Percentiles rank a stretch among this genome's conserved stretches.
These are phyloP conservation scores for Rhynchotus rufescens DNA, from an alignment of 2,797 vertebrate genomes.

Conservation along the genomic window DNA sequence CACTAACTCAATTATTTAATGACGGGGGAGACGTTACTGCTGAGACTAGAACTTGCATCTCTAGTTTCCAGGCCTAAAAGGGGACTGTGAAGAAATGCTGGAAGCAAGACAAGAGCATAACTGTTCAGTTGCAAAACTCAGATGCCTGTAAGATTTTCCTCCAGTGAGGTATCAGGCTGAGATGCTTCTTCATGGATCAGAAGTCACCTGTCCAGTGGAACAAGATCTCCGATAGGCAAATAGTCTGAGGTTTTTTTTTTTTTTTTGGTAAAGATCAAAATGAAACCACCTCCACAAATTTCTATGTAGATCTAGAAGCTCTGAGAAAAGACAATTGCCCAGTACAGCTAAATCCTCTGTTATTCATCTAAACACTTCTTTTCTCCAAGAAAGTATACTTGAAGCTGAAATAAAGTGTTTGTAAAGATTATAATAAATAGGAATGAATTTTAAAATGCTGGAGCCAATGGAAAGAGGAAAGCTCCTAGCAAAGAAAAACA, in stretches of 20 bases:
- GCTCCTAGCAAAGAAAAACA: conserved; percentile 1
- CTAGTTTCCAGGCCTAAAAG: conserved; percentile 20
- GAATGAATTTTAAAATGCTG: neutral
- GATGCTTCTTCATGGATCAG: neutral
- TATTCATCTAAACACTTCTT: neutral
- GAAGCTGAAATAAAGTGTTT: conserved; percentile 12
- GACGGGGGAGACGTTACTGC: conserved; percentile 50
- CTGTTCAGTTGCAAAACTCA: conserved; percentile 22
- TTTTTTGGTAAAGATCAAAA: neutral
- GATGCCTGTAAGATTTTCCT: neutral
- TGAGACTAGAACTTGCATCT: conserved; percentile 52
- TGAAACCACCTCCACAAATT: neutral
- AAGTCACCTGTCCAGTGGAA: conserved; percentile 12
- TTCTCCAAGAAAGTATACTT: neutral
- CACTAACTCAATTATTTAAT: conserved; percentile 68
- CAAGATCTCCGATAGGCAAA: neutral
- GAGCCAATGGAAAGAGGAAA: neutral
- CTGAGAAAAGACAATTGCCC: neutral
- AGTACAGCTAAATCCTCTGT: neutral
- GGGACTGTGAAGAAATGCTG: conserved; percentile 29
- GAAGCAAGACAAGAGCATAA: neutral
- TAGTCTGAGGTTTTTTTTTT: neutral
- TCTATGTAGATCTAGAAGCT: neutral
- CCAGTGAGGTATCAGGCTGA: neutral
- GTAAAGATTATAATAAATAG: conserved; percentile 30